Base-by-base conservation (phyloP, 1,140 invertebrate species). In the Drosophila virilis region DNA sequence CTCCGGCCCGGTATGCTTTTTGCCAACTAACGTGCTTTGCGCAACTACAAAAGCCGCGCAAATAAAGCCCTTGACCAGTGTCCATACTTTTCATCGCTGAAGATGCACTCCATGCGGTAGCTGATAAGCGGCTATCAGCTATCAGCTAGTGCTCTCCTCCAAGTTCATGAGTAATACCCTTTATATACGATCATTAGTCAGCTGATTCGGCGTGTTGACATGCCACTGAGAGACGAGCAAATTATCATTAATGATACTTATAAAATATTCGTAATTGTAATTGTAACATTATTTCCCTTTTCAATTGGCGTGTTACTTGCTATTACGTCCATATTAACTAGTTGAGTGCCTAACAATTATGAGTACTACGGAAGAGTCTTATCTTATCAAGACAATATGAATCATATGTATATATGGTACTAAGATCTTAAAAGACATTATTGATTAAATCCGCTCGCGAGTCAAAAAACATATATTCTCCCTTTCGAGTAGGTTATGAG, bases 61-160 rank as follows among this genome's bases (percentile, higher is more conserved):
- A 86, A 85, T 82, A 86, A 81, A 73, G 15, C 82, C 70, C 78
- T 88, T 70, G 67, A 78, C 32, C 10, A 48, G 42, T 73, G 64
- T 64, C 62, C 75, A 67, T 46, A 68, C 46, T 73, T 40, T 15
- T 12, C 35, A 61, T 42, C 17, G 12, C 51, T 48, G 8, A 46
- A 46, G 37, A 77, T 52, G 54, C 65, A 68, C 64, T 55, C 55
- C 57, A 80, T 50, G 17, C 42, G 35, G 22, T 9, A 22, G n/a
- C 33, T 38, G 70, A 73, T 73, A 55, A 61, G 40, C 43, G 7
- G 17, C 52, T 62, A 69, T 77, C 82, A 79, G 78, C 57, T 32
- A 38, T 32, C 8, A 38, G 9, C 37, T 38, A 8, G 13, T 22
- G 33, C 33, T 54, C 33, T 54, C 33, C 17, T 57, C 12, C 9